phyloP scores from a whole-genome alignment of 2,113 vertebrate genomes.

The Ophiodon elongatus region DNA sequence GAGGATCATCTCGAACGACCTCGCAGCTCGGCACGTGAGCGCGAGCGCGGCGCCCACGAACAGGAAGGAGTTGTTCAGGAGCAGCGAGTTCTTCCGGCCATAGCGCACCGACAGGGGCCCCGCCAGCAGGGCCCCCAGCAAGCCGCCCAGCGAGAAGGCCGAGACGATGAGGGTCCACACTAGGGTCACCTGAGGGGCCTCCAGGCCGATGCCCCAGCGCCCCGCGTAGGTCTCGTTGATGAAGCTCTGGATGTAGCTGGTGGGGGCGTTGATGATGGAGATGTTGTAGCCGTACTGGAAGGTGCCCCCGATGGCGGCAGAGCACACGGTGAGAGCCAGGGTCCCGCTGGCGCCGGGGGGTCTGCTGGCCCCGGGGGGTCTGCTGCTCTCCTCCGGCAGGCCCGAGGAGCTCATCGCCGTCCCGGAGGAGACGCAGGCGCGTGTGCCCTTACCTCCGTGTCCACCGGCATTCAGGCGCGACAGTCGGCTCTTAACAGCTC shows the following conservation, averaged over 20 bases:
- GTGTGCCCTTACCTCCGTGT: neutral
- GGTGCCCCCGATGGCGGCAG: slow-evolving; percentile 91
- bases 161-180: slow-evolving; percentile 91
- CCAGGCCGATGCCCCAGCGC: slow-evolving; percentile 80
- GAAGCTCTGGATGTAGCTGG: slow-evolving; percentile 88
- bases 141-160: slow-evolving; percentile 87
- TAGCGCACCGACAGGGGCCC: slow-evolving; percentile 88
- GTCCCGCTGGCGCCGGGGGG: slow-evolving; percentile 44
- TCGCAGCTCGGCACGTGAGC: slow-evolving; percentile 82
- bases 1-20: slow-evolving; percentile 92
- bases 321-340: slow-evolving; percentile 87
- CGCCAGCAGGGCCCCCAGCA: slow-evolving; percentile 87
- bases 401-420: neutral
- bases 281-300: slow-evolving; percentile 96
- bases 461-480: neutral
- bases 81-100: slow-evolving; percentile 90
- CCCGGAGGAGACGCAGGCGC: too few species aligned
- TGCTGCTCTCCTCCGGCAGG: slow-evolving; percentile 19
- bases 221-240: slow-evolving; percentile 88
- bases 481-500: too few species aligned
- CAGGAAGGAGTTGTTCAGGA: slow-evolving; percentile 89
- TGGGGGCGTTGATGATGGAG: slow-evolving; percentile 91
- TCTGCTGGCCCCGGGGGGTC: slow-evolving; percentile 13
- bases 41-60: slow-evolving; percentile 79
- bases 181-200: slow-evolving; percentile 78